Evolutionary conservation across 1,140 invertebrate species (phyloP).

Genomic region (Trissolcus basalis): DNA sequence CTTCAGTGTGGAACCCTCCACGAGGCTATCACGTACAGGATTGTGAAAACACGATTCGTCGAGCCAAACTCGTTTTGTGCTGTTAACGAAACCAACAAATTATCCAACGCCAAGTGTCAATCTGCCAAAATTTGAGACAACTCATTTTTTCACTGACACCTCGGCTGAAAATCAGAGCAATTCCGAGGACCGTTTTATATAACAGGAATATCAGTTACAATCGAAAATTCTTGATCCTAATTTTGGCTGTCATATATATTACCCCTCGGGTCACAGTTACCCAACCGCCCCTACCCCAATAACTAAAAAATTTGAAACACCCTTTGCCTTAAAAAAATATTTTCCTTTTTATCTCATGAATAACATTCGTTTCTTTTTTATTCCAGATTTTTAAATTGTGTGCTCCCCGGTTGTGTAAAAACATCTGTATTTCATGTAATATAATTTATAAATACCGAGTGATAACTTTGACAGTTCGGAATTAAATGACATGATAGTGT

Average conservation of each 20-base stretch:
- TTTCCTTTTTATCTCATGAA: too few relatives aligned
- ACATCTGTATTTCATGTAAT: constrained; percentile 1
- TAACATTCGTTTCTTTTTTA: too few relatives aligned
- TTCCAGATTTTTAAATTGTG: too few relatives aligned
- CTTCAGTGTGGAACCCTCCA: constrained; percentile 13
- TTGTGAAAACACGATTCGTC: constrained; percentile 30
- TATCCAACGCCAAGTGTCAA: constrained; percentile 1
- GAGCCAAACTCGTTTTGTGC: constrained; percentile 17
- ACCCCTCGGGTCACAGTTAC: too few relatives aligned
- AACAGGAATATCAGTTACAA: too few relatives aligned
- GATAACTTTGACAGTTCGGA: constrained; percentile 6
- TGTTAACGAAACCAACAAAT: constrained; percentile 11
- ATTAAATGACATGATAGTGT: constrained; percentile 14
- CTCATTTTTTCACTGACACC: neutral
- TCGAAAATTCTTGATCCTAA: too few relatives aligned
- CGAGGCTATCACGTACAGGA: constrained; percentile 21
- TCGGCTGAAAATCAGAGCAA: neutral
- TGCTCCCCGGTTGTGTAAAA: neutral
- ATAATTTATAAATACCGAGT: constrained; percentile 14
- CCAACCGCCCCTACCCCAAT: too few relatives aligned
- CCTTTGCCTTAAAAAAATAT: too few relatives aligned
- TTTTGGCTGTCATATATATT: too few relatives aligned
- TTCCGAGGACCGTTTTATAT: too few relatives aligned
- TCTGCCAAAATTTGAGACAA: neutral
- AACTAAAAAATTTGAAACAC: too few relatives aligned